Evolutionary conservation across 2,113 vertebrate genomes (phyloP).

Genomic region (Mormyrus iriodes): DNA sequence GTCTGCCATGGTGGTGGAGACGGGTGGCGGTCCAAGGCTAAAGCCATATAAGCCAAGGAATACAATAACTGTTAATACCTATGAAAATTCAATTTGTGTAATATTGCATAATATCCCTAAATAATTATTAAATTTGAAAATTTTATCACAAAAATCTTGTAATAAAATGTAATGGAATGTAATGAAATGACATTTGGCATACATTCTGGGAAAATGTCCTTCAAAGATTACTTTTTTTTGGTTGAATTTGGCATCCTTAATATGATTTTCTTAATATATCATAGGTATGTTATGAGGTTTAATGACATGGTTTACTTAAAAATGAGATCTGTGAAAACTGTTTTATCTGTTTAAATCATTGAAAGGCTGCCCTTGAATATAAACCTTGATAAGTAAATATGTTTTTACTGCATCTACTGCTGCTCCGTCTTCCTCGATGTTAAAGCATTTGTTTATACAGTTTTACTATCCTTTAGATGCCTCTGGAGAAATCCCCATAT

Average conservation of each 20-base stretch:
- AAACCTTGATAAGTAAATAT: conserved; percentile 8
- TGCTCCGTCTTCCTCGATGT: background rate
- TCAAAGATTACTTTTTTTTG: background rate
- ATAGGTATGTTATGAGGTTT: background rate
- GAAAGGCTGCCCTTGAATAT: background rate
- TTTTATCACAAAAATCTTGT: background rate
- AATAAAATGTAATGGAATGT: no score
- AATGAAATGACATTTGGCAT: background rate
- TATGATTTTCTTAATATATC: background rate
- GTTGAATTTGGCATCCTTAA: background rate
- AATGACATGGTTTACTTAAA: background rate
- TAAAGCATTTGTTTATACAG: background rate
- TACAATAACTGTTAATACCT: background rate
- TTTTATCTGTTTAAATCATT: background rate
- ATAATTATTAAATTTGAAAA: background rate
- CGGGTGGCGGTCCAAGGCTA: no score
- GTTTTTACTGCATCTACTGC: background rate
- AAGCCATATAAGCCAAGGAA: background rate
- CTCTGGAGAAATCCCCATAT: conserved; percentile 3
- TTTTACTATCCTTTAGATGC: background rate
- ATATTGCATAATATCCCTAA: background rate
- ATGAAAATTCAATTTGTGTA: background rate
- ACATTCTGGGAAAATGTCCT: background rate
- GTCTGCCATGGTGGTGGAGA: no score
- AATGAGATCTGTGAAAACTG: background rate